A percentile compares a stretch with the other conserved stretches of the same genome.
phyloP scores from a whole-genome alignment of 2,888 invertebrate genomes.

The Eupithecia subumbrata region DNA sequence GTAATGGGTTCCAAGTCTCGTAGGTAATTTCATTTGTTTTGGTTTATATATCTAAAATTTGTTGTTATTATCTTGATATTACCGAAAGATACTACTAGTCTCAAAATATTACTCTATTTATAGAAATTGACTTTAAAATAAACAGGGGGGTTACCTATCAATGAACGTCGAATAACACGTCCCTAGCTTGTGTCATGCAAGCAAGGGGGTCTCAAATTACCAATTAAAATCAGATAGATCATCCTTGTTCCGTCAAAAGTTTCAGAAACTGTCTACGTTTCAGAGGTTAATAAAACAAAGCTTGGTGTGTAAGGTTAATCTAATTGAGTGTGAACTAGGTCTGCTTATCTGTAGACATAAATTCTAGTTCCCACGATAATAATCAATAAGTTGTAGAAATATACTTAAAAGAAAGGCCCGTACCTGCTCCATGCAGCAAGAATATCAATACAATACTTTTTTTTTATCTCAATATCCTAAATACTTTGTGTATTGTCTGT shows the following conservation, averaged over 20 bases:
- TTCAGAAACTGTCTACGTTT: background rate
- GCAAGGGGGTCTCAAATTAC: background rate
- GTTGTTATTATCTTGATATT: no score
- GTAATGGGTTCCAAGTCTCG: no score
- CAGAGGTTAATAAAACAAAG: background rate
- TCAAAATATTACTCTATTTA: no score
- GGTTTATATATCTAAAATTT: no score
- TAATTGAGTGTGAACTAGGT: conserved; percentile 11
- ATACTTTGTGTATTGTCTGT: conserved; percentile 24
- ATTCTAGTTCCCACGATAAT: conserved; percentile 23
- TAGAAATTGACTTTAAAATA: no score
- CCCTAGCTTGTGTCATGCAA: background rate
- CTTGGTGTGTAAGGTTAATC: background rate
- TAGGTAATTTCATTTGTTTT: no score
- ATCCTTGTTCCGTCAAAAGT: background rate
- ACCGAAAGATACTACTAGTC: no score
- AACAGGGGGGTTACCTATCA: background rate
- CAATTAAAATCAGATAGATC: background rate
- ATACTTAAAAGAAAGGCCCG: conserved; percentile 20
- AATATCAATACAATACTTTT: conserved; percentile 18
- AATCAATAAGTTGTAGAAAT: conserved; percentile 9
- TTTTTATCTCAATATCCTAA: conserved; percentile 21
- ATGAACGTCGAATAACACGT: background rate
- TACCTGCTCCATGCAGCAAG: conserved; percentile 15
- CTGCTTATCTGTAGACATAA: conserved; percentile 3